These are phyloP conservation scores for Heterotis niloticus DNA, from an alignment of 2,113 vertebrate species.

Conservation along the genomic window DNA sequence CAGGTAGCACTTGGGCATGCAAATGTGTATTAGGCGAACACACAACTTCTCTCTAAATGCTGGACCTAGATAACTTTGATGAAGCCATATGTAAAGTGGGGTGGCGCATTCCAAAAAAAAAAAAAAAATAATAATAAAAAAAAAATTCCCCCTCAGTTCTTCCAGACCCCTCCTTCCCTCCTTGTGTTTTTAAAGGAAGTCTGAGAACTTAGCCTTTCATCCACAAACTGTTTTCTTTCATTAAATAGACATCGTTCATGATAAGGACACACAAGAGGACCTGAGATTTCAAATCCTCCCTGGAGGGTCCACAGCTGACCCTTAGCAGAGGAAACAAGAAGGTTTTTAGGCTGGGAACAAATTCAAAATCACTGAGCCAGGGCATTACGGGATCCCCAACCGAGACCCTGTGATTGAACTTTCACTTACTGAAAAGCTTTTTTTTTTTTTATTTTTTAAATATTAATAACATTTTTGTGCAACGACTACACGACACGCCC, in stretches of 20 bases:
- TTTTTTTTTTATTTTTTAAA: too few species aligned
- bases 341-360: not conserved
- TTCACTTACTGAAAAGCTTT: too few species aligned
- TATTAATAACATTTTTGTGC: too few species aligned
- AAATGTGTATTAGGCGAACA: too few species aligned
- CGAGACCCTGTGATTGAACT: too few species aligned
- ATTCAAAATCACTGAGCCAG: too few species aligned
- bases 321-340: not conserved
- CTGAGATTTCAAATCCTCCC: not conserved
- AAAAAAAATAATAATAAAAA: not conserved
- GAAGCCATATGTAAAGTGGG: not conserved
- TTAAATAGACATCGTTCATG: conserved; percentile 1
- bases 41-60: too few species aligned
- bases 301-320: not conserved
- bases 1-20: too few species aligned
- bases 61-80: too few species aligned
- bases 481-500: too few species aligned
- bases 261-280: not conserved
- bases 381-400: too few species aligned
- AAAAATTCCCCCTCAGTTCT: not conserved
- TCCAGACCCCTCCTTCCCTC: too few species aligned
- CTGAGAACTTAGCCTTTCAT: not conserved
- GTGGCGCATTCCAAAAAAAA: not conserved
- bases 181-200: conserved; percentile 19
- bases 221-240: conserved; percentile 14